Conservation (phyloP, 2,888 invertebrate genomes). For the Pyrgus malvae region DNA sequence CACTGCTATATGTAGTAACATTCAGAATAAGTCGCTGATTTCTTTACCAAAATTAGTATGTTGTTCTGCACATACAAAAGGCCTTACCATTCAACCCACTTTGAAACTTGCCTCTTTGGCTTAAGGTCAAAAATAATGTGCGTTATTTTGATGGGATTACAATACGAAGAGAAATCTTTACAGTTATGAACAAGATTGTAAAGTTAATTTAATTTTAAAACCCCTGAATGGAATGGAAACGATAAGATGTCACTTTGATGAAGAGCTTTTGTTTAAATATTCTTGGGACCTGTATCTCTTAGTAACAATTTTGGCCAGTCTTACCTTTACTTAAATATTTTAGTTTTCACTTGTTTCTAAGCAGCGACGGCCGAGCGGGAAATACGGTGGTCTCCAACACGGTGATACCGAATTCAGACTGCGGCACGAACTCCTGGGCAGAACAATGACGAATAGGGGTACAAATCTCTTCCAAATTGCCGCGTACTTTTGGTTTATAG, state of each 20-base stretch:
- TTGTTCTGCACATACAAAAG: not conserved
- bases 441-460: no score
- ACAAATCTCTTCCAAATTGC: no score
- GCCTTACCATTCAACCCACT: not conserved
- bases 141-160: not conserved
- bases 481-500: no score
- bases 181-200: not conserved
- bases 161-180: conserved; percentile 11
- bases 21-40: conserved; percentile 4
- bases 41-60: conserved; percentile 17
- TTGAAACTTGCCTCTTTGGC: not conserved
- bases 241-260: not conserved
- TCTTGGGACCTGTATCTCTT: no score
- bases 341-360: no score
- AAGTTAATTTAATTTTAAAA: not conserved
- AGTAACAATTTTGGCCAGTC: no score
- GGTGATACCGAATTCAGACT: no score
- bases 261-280: no score
- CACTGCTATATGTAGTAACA: not conserved
- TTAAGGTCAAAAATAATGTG: not conserved
- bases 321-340: no score
- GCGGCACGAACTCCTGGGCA: no score
- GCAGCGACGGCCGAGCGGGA: no score
- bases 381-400: no score
- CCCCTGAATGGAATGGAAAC: not conserved